phyloP scores from a whole-genome alignment of 1,140 invertebrate genomes.

The Drosophila ambigua region DNA sequence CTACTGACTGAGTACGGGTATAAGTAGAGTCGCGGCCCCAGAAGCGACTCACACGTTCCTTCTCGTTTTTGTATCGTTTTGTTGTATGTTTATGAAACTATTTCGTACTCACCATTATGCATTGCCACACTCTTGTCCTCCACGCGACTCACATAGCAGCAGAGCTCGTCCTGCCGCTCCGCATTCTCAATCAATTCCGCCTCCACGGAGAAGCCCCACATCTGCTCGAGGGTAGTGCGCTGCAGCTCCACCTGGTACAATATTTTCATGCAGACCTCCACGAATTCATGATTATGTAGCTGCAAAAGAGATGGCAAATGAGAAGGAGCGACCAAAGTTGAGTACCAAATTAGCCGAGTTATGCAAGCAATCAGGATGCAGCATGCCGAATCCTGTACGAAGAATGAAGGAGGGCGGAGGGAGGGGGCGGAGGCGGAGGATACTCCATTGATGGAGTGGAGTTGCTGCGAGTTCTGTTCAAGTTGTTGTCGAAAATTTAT shows the following conservation, averaged over 20 bases:
- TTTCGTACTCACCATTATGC: constrained; percentile 91
- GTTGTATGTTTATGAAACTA: constrained; percentile 8
- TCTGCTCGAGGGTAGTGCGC: constrained; percentile 93
- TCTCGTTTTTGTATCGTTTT: neutral
- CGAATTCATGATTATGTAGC: constrained; percentile 97
- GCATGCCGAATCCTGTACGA: too few species aligned
- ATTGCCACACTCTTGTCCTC: constrained; percentile 97
- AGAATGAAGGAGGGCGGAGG: too few species aligned
- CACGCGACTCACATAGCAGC: constrained; percentile 97
- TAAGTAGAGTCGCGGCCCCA: too few species aligned
- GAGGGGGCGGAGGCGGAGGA: neutral
- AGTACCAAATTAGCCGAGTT: constrained; percentile 59
- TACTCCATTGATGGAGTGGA: constrained; percentile 21
- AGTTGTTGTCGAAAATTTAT: constrained; percentile 74
- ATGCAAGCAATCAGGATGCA: constrained; percentile 18
- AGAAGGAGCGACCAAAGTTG: constrained; percentile 28
- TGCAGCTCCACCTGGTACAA: constrained; percentile 98
- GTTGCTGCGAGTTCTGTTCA: constrained; percentile 45
- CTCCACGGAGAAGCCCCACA: constrained; percentile 99
- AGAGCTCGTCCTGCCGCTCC: constrained; percentile 97
- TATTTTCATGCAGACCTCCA: constrained; percentile 98
- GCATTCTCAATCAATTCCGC: constrained; percentile 98
- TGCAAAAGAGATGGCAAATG: constrained; percentile 83
- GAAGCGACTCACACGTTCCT: too few species aligned
- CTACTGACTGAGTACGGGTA: too few species aligned